Base-by-base conservation (phyloP, 1,140 invertebrate species). In the Diorhabda elongata region DNA sequence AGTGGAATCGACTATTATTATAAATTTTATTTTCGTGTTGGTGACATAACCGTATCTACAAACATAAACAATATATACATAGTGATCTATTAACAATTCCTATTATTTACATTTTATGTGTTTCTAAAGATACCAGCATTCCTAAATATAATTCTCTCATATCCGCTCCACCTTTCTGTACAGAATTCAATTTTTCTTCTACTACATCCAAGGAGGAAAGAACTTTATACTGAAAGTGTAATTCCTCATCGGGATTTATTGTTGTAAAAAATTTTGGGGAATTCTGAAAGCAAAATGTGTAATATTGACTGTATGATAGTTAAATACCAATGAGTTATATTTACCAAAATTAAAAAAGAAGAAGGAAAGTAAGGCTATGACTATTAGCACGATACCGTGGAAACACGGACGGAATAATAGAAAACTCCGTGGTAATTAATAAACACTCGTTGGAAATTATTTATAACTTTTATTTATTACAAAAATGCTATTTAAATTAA, bases 11-110 rank as follows among this genome's bases (percentile, higher is more conserved):
- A 97, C 89, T 42, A 98, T 91, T 71, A 98, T 89, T 11, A 98
- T 91, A 81, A 98, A 92, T 81, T 98, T 98, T 9, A 98, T 92
- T 84, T 94, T 93, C 0, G 96, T 98, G 81, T 98, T 98, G n/a
- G 96, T 98, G 11, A 97, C 94, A 86, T 97, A 98, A 5, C 96
- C 97, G 86, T 96, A 98, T 76, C 95, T 97, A 76, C 6, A 52
- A 52, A n/a, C 6, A 72, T 85, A 82, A 75, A 68, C 61, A 56
- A 45, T 26, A 26, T 26, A 26, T 26, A 26, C 26, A 26, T 26
- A 26, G 26, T 26, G 26, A 26, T 26, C 26, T 26, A 26, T 26
- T 26, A 26, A 26, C 26, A 26, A 26, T 26, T 26, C 26, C 26
- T 26, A 26, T 26, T 59, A 42, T 59, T 84, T 90, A 97, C 94